Evolutionary conservation across 2,113 vertebrate genomes (phyloP).

Genomic region (Passer montanus): DNA sequence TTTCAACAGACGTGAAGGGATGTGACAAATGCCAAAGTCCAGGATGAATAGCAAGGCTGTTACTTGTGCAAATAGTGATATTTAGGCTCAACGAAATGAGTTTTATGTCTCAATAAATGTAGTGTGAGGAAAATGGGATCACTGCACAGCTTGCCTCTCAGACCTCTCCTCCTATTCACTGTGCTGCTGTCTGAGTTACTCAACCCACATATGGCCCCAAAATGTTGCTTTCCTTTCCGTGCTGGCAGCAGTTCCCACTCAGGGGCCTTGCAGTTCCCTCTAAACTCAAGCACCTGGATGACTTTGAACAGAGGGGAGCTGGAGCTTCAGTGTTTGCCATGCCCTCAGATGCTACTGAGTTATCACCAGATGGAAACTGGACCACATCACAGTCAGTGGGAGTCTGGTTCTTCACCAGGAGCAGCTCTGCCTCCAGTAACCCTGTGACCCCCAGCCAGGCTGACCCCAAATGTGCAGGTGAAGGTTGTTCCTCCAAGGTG

Average conservation of each 20-base stretch:
- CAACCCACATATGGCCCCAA: rapidly evolving
- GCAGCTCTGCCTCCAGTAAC: not conserved
- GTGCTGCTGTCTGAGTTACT: not conserved
- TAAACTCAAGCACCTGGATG: not conserved
- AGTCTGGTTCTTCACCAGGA: not conserved
- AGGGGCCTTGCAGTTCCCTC: not conserved
- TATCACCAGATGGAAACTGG: not conserved
- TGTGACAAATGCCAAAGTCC: not conserved
- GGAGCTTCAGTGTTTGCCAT: not conserved
- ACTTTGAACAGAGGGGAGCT: not conserved
- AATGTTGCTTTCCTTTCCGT: not conserved
- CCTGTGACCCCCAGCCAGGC: not conserved
- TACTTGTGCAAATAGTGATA: slow-evolving; percentile 14
- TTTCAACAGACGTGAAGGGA: not conserved
- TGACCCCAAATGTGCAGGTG: rapidly evolving
- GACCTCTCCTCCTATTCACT: not conserved
- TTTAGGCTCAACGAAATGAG: not conserved
- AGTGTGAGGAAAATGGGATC: not conserved
- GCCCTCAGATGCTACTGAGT: not conserved
- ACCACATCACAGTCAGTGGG: not conserved
- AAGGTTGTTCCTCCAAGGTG: not conserved
- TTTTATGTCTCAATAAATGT: not conserved
- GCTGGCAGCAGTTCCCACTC: not conserved
- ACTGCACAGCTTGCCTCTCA: not conserved
- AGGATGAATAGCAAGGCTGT: not conserved